Evolutionary conservation across 1,140 invertebrate genomes (phyloP).

Genomic region (Diploscapter pachys): DNA sequence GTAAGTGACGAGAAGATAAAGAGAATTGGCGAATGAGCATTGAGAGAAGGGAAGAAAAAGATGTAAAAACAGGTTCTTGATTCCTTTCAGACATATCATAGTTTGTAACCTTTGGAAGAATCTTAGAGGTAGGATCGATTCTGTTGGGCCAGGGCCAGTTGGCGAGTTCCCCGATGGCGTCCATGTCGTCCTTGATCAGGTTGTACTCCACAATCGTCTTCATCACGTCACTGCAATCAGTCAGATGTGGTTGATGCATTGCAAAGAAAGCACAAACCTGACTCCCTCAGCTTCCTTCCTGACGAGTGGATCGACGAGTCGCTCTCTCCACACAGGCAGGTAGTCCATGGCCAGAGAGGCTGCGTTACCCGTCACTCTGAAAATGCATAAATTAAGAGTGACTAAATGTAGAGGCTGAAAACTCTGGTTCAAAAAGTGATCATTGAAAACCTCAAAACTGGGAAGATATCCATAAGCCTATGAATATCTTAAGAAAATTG

Average conservation of each 20-base stretch:
- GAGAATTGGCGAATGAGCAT: not conserved
- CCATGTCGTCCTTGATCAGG: constrained; percentile 82
- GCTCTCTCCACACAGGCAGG: constrained; percentile 70
- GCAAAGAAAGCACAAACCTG: constrained; percentile 35
- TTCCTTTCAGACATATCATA: not conserved
- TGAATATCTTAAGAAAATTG: not conserved
- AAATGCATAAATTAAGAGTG: constrained; percentile 17
- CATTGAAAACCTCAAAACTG: not conserved
- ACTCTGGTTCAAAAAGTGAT: not conserved
- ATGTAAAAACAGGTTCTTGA: not conserved
- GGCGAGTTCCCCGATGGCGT: constrained; percentile 77
- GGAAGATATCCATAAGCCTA: constrained; percentile 1
- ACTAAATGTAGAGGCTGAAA: not conserved
- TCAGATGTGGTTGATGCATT: not conserved
- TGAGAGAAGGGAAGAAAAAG: not conserved
- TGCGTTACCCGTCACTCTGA: constrained; percentile 45
- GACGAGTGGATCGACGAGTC: constrained; percentile 73
- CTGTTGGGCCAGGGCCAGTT: constrained; percentile 66
- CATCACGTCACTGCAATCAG: constrained; percentile 69
- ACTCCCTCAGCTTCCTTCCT: constrained; percentile 70
- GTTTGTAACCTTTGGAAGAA: constrained; percentile 10
- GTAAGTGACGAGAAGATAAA: not conserved
- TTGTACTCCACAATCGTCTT: constrained; percentile 75
- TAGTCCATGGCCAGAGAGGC: constrained; percentile 69
- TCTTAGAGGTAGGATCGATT: constrained; percentile 28